These are phyloP conservation scores for Zosterops japonicus DNA, from an alignment of 2,113 vertebrate genomes.

Conservation along the genomic window DNA sequence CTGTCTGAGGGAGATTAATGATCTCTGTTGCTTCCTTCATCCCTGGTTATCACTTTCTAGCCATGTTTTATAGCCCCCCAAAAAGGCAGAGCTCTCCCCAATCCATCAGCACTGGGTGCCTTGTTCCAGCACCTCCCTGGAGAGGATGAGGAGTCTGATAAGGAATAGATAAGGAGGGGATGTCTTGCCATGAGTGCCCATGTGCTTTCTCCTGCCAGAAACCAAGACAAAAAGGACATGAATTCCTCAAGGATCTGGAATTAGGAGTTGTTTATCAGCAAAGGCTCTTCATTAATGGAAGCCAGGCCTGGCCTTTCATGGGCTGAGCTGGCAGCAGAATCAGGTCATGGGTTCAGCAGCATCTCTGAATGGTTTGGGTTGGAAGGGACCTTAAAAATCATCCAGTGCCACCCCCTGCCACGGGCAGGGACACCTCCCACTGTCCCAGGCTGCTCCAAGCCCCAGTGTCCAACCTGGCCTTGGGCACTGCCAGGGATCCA, in stretches of 20 bases:
- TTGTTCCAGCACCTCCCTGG: background rate
- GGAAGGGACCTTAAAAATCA: accelerated
- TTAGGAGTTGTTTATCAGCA: background rate
- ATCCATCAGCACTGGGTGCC: background rate
- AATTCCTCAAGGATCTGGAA: background rate
- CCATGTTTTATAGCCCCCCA: background rate
- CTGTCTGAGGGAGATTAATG: background rate
- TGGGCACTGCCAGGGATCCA: background rate
- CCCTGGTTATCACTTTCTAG: background rate
- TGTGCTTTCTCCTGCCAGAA: background rate
- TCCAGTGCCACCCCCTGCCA: background rate
- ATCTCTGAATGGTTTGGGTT: background rate
- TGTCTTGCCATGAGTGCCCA: background rate
- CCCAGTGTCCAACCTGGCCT: background rate
- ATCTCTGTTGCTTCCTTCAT: background rate
- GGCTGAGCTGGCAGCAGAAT: background rate
- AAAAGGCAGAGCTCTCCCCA: background rate
- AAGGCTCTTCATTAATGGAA: background rate
- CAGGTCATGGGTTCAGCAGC: background rate
- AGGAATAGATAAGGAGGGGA: background rate
- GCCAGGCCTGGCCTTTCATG: background rate
- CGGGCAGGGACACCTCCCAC: background rate
- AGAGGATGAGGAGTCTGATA: background rate
- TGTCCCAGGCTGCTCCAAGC: background rate
- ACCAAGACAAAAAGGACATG: background rate